Percentiles rank a stretch among this genome's conserved stretches.
Evolutionary conservation across 2,113 vertebrate genomes (phyloP).

Genomic region (Actenoides hombroni): DNA sequence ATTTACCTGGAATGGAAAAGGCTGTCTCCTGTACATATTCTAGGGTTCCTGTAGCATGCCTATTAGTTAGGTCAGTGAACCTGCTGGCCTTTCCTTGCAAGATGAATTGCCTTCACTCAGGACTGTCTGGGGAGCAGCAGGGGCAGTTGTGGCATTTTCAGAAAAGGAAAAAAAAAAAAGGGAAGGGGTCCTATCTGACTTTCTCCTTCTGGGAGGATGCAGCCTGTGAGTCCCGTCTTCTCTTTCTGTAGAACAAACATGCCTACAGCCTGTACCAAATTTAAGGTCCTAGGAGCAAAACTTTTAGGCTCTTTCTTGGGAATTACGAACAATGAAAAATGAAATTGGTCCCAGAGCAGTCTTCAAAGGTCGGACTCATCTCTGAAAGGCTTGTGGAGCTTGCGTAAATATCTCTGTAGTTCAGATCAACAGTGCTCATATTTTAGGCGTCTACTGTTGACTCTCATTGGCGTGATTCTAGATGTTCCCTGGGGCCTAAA

Average conservation of each 20-base stretch:
- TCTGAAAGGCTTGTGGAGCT: background rate
- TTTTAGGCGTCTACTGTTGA: accelerated
- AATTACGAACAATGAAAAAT: background rate
- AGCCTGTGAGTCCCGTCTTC: background rate
- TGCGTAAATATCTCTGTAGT: background rate
- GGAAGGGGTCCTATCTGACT: background rate
- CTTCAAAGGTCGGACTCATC: background rate
- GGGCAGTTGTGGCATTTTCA: background rate
- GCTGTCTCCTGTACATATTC: background rate
- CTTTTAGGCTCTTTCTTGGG: background rate
- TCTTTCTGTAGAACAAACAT: background rate
- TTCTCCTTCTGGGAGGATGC: background rate
- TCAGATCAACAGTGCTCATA: background rate
- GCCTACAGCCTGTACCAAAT: background rate
- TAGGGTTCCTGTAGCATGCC: background rate
- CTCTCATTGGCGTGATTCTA: background rate
- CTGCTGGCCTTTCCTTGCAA: background rate
- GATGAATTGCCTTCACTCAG: constrained; percentile 8
- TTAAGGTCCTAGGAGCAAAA: background rate
- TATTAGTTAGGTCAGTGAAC: background rate
- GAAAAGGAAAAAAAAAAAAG: background rate
- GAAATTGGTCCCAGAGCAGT: background rate
- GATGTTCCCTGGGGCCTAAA: background rate
- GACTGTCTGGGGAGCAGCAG: background rate
- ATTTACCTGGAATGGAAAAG: background rate